Conservation (phyloP, 2,888 invertebrate species). For the Xestia xanthographa region DNA sequence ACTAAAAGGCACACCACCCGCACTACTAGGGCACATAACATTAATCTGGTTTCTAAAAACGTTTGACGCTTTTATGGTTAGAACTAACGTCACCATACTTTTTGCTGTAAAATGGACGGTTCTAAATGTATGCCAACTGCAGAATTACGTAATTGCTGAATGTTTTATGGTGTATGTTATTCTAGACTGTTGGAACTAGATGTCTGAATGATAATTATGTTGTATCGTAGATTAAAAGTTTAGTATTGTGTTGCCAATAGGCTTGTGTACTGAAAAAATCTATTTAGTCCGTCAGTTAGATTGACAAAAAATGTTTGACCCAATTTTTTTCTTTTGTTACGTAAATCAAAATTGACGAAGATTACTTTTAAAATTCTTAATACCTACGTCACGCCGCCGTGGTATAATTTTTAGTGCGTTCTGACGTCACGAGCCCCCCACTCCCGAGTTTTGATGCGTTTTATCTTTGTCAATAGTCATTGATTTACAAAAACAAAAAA, state of each 20-base stretch:
- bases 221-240: not conserved
- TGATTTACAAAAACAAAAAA: too few relatives aligned
- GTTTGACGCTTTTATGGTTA: constrained; percentile 51
- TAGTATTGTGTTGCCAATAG: not conserved
- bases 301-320: too few relatives aligned
- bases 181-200: not conserved
- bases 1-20: constrained; percentile 22
- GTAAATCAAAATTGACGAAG: too few relatives aligned
- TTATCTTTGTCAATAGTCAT: too few relatives aligned
- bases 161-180: constrained; percentile 31
- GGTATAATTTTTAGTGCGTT: too few relatives aligned
- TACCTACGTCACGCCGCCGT: too few relatives aligned
- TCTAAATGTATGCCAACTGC: constrained; percentile 41
- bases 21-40: constrained; percentile 50
- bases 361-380: too few relatives aligned
- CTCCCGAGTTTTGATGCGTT: too few relatives aligned
- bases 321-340: too few relatives aligned
- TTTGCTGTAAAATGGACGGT: constrained; percentile 23
- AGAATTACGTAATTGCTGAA: constrained; percentile 36
- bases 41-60: constrained; percentile 59
- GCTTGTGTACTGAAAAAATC: too few relatives aligned
- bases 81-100: constrained; percentile 47
- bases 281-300: too few relatives aligned
- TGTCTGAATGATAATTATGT: constrained; percentile 12
- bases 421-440: too few relatives aligned